Evolutionary conservation across 2,888 invertebrate genomes (phyloP).

Genomic region (Ectobius pallidus): DNA sequence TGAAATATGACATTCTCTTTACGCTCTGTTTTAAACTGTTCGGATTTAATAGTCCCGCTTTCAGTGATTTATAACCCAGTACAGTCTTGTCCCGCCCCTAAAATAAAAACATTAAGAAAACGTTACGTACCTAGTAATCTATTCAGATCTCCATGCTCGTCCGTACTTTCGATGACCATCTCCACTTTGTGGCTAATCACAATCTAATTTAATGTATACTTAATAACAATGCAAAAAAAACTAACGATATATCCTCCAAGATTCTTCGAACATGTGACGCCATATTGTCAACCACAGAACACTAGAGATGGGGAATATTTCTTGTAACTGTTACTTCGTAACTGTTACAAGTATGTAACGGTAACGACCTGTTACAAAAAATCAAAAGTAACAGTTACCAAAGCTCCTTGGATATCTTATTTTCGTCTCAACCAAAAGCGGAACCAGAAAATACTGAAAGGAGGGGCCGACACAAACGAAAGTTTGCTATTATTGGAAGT

Average conservation of each 20-base stretch:
- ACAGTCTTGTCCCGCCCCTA: slow-evolving; percentile 4
- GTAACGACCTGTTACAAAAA: too few species aligned
- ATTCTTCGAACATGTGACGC: background rate
- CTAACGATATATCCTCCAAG: background rate
- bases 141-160: slow-evolving; percentile 40
- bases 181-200: slow-evolving; percentile 16
- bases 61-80: background rate
- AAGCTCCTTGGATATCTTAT: too few species aligned
- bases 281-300: slow-evolving; percentile 7
- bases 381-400: too few species aligned
- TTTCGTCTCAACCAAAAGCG: too few species aligned
- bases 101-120: background rate
- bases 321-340: too few species aligned
- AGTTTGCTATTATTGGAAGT: too few species aligned
- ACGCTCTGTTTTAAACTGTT: too few species aligned
- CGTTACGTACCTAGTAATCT: slow-evolving; percentile 35
- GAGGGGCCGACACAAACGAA: too few species aligned
- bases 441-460: too few species aligned
- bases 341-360: too few species aligned
- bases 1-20: too few species aligned
- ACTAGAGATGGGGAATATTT: too few species aligned
- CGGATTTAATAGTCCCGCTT: slow-evolving; percentile 28
- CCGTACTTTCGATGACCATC: slow-evolving; percentile 38
- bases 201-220: background rate
- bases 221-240: background rate